Conservation (phyloP, 2,797 vertebrate species). For the Neostethus bicornis region DNA sequence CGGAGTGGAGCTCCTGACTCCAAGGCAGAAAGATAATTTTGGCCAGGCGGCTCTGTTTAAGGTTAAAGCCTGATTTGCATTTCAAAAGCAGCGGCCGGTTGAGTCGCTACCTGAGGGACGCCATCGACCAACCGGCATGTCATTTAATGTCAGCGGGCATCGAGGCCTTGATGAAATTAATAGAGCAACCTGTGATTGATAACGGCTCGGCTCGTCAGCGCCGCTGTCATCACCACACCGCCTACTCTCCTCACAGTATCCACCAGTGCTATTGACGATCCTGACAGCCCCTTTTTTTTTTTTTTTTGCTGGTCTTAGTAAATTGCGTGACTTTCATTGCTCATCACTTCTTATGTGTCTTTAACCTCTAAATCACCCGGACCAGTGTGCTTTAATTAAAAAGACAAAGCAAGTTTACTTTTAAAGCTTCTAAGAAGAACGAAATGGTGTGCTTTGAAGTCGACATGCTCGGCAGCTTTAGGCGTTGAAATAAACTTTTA, state of each 20-base stretch:
- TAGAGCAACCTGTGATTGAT: conserved; percentile 82
- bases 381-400: too few relatives aligned
- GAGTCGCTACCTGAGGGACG: conserved; percentile 74
- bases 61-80: conserved; percentile 87
- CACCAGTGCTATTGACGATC: conserved; percentile 34
- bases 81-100: conserved; percentile 77
- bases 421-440: too few relatives aligned
- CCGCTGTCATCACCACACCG: conserved; percentile 41
- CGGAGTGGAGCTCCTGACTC: conserved; percentile 62
- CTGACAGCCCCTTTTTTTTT: conserved; percentile 14
- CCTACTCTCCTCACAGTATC: conserved; percentile 27
- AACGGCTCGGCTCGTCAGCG: conserved; percentile 66
- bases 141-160: conserved; percentile 83
- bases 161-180: conserved; percentile 83
- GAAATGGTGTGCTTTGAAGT: too few relatives aligned
- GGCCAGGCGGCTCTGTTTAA: conserved; percentile 76
- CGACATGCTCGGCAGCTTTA: too few relatives aligned
- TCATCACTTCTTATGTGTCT: too few relatives aligned
- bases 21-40: conserved; percentile 76
- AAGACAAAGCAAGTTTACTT: too few relatives aligned
- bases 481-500: too few relatives aligned
- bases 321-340: too few relatives aligned
- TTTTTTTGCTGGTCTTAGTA: too few relatives aligned
- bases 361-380: too few relatives aligned
- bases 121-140: conserved; percentile 69